Evolutionary conservation across 2,113 vertebrate species (phyloP), one percentile per base, ranked within the genome.

Genomic region (Phrynocephalus versicolor): DNA sequence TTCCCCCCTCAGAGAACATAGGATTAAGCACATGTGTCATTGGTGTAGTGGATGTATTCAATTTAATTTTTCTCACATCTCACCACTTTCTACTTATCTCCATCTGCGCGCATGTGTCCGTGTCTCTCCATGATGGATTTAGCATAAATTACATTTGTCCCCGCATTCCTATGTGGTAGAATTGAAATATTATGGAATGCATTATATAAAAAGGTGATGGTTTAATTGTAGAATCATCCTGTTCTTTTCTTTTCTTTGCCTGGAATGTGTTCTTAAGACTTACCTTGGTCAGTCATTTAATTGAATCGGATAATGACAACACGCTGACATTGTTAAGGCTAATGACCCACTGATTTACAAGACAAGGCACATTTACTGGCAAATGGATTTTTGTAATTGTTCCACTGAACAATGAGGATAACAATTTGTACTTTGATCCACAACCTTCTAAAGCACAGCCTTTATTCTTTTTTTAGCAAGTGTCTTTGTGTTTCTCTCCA

Each of bases 331-430:
- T 95, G 95, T 95, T 96, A 95, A 96, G 95, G 95, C 95, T 96
- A 97, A 97, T 82, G 95, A 95, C 93, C 96, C 95, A 93, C 83
- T 95, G 95, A 96, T 97, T 96, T 97, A 96, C 95, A 96, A 96
- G 96, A 95, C 94, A 96, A 96, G 96, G 95, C 92, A 95, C 96
- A 96, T 96, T 97, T 96, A 95, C 95, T 1, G 90, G 96, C 93
- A 96, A 96, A 96, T 96, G 94, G 95, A 96, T 96, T 95, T 96
- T 93, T 86, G 95, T 95, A 95, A 96, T 96, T 96, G 95, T 96
- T 96, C 92, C 30, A 57, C 90, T 95, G 91, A 93, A 91, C 85
- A 88, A 93, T 93, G 94, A 94, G 91, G 95, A 94, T 92, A 95
- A 94, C 83, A 75, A 92, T 93, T 94, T 95, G 94, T 85, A 93